Evolutionary conservation across 2,888 invertebrate species (phyloP), one percentile per base, ranked within the genome.

Genomic region (Luperina nickerlii): DNA sequence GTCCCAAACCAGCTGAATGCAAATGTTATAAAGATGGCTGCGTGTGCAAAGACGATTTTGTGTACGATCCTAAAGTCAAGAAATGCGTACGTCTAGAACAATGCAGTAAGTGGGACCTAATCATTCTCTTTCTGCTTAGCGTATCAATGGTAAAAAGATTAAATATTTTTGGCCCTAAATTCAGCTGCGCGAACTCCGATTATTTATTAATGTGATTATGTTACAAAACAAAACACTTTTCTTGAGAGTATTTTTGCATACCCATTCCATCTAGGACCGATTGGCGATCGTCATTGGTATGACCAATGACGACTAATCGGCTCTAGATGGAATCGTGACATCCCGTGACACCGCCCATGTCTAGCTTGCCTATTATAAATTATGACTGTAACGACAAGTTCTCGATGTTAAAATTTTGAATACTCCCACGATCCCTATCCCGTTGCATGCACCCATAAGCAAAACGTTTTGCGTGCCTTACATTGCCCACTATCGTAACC

Each of bases 1-100:
- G 85, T 5, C 74, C 81, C 0, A 81, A 81, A 71, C 62, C 82
- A 62, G 15, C n/a, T 0, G n/a, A 81, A 0, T 85, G 74, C 13
- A 71, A 62, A 70, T 83, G 85, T 32, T 67, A 24, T 18, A 24
- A 79, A 24, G 51, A 72, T 38, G 83, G 84, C 0, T 93, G 93
- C 74, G 85, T 86, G 20, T 93, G 93, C 69, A 92, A 86, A 84
- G 74, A 86, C 0, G 85, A 82, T 13, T 90, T 80, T 76, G 76
- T 86, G 3, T 88, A 74, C 15, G 89, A 92, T 63, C 79, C 75
- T 18, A 81, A 85, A 74, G 54, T 42, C 1, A 74, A 81, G 2
- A 88, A 85, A 81, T 92, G 92, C 71, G 90, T 92, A 1, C 70
- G 54, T 11, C 76, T 62, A 1, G 75, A 90, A 51, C 24, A 88